These are phyloP conservation scores for Rhogogaster chlorosoma DNA, from an alignment of 2,888 invertebrate species.

Conservation along the genomic window DNA sequence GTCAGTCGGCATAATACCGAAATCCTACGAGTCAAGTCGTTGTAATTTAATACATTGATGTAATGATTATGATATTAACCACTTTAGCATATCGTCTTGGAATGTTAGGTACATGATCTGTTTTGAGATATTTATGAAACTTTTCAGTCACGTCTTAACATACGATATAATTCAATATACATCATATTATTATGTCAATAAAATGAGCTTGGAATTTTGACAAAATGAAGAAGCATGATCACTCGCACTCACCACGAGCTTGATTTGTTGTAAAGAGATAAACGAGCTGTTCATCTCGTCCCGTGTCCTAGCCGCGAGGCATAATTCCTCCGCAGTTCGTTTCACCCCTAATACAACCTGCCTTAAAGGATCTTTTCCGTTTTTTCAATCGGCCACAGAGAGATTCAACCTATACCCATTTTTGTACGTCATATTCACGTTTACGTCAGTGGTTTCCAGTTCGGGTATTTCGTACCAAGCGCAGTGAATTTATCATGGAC, in stretches of 20 bases:
- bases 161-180: not conserved
- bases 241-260: not conserved
- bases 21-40: not conserved
- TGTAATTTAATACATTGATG: too few species aligned
- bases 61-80: not conserved
- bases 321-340: not conserved
- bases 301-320: not conserved
- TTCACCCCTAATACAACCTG: not conserved
- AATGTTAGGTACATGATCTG: not conserved
- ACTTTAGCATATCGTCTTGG: not conserved
- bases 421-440: not conserved
- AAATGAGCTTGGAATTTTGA: not conserved
- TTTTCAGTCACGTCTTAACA: not conserved
- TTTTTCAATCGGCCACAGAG: not conserved
- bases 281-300: not conserved
- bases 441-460: not conserved
- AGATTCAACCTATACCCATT: not conserved
- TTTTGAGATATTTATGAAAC: not conserved
- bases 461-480: not conserved
- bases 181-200: not conserved
- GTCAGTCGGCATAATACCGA: not conserved
- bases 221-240: not conserved
- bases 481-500: not conserved
- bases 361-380: not conserved
- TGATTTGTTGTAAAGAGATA: conserved; percentile 6